Conservation (phyloP, 2,113 vertebrate species). For the Erythrolamprus reginae region DNA sequence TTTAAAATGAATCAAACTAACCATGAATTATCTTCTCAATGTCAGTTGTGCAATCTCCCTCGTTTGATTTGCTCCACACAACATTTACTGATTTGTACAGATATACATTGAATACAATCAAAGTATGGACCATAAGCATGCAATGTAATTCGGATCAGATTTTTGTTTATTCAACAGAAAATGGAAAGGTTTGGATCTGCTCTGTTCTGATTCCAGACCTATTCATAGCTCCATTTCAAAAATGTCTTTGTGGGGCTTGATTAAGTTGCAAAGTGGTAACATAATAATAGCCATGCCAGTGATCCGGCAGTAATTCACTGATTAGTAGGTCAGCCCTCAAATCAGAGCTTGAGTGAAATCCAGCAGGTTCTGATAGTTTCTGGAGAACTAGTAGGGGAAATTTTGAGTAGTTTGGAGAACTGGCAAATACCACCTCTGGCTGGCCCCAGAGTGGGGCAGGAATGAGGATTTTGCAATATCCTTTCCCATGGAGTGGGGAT, state of each 20-base stretch:
- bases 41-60: neutral
- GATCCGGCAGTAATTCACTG: neutral
- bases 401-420: no score
- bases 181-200: neutral
- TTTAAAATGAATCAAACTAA: neutral
- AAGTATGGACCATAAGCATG: neutral
- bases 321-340: neutral
- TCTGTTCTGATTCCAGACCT: neutral
- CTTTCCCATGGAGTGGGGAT: no score
- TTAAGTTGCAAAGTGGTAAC: neutral
- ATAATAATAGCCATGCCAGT: neutral
- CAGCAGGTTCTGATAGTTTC: no score
- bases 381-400: no score
- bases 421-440: no score
- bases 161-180: neutral
- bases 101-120: neutral
- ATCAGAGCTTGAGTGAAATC: neutral
- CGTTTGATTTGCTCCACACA: neutral
- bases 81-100: neutral
- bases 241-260: neutral
- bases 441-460: no score
- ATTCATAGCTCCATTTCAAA: neutral
- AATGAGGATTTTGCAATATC: no score
- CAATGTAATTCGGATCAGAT: neutral
- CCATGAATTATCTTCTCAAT: neutral